Conservation (phyloP, 2,888 invertebrate species). For the Opisthograptis luteolata region DNA sequence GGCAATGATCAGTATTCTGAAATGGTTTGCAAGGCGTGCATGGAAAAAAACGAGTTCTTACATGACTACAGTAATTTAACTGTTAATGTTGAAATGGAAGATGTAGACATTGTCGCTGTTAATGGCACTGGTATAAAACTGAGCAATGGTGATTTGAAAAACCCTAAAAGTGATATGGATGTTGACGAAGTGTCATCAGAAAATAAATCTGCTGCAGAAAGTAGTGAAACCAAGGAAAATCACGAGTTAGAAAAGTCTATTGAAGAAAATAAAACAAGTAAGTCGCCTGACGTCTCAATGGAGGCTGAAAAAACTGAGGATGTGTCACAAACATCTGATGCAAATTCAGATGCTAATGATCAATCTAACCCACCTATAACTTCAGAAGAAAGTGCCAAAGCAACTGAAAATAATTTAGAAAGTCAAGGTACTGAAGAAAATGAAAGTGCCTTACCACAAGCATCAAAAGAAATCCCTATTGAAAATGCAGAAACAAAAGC, state of each 20-base stretch:
- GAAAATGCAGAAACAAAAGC: background rate
- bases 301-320: constrained; percentile 14
- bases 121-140: constrained; percentile 37
- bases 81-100: constrained; percentile 56
- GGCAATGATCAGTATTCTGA: constrained; percentile 88
- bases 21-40: constrained; percentile 92
- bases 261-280: constrained; percentile 2
- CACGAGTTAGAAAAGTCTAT: background rate
- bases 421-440: background rate
- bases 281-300: background rate
- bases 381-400: background rate
- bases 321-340: constrained; percentile 11
- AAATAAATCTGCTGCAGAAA: constrained; percentile 5
- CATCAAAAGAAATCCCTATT: background rate
- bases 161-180: constrained; percentile 18
- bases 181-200: constrained; percentile 2
- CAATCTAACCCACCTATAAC: constrained; percentile 7
- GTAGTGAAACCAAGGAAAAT: background rate
- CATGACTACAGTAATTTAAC: constrained; percentile 86
- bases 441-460: background rate
- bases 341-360: constrained; percentile 10
- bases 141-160: constrained; percentile 38
- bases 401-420: background rate
- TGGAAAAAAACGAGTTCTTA: constrained; percentile 90
- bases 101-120: constrained; percentile 50